Base-by-base conservation (phyloP, 2,888 invertebrate species). In the Watsonalla cultraria region DNA sequence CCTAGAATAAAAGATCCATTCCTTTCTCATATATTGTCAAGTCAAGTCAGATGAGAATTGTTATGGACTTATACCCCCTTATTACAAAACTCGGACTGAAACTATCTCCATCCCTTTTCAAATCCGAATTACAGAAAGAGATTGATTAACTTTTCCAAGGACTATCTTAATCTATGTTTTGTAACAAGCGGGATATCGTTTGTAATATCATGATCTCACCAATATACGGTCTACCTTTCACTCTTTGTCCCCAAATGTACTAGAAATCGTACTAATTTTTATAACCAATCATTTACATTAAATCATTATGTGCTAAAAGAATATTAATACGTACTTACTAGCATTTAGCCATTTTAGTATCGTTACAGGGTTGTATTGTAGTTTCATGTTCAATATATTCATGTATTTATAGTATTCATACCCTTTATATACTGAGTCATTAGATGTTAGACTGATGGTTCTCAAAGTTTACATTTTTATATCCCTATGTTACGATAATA, bases 131-230 rank as follows among this genome's bases (percentile, higher is more conserved):
- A 24, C 24, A 24, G 24, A 24, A 24, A 24, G 24, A 24, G 24
- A 24, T 80, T 78, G 77, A 78, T 78, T n/a, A n/a, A n/a, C n/a
- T n/a, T 74, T 79, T 80, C 24, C 24, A 4, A 24, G 2, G 24
- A 24, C 24, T 24, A 24, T 24, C 4, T 24, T 24, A 24, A 24
- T 24, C 1, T 24, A 24, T 24, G 24, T 24, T 24, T 24, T 24
- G 24, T 24, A 24, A 4, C 4, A 24, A 24, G 24, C 24, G 24
- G 24, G 42, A 42, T 42, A 11, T 42, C 24, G 42, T 11, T 79
- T 80, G 78, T 80, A 84, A 84, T 84, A 82, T 80, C 74, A 76
- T 81, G 82, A 82, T 84, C 80, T 84, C 82, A 74, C 74, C 72
- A 64, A 66, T 61, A 66, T 61, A 66, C 65, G 62, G 59, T 70